phyloP scores from a whole-genome alignment of 2,888 invertebrate species.

The Xestia rhomboidea region DNA sequence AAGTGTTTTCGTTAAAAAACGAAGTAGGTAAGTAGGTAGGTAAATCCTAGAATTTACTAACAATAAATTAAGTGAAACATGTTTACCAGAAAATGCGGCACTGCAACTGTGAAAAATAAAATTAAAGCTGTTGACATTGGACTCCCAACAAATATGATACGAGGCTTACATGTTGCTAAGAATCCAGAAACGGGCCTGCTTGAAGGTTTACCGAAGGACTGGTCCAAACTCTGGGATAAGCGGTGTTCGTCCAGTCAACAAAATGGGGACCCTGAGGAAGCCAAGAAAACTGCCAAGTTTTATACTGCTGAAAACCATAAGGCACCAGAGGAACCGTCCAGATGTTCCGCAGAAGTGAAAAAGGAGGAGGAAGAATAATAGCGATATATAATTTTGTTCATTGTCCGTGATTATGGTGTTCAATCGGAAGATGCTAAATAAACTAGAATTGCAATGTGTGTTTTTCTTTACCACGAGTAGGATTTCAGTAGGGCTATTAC shows the following conservation, averaged over 20 bases:
- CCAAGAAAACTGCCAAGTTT: slow-evolving; percentile 92
- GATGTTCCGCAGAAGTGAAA: neutral
- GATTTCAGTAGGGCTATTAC: no score
- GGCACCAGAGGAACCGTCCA: slow-evolving; percentile 3
- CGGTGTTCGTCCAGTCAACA: slow-evolving; percentile 96
- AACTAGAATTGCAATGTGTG: slow-evolving; percentile 6
- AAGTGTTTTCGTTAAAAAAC: slow-evolving; percentile 11
- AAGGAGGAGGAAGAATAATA: neutral
- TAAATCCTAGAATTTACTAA: neutral
- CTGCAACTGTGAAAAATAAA: slow-evolving; percentile 76
- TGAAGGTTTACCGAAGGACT: slow-evolving; percentile 95
- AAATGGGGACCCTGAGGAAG: slow-evolving; percentile 96
- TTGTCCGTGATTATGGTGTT: neutral
- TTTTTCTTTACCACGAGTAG: neutral
- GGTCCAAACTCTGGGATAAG: slow-evolving; percentile 94
- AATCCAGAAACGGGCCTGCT: slow-evolving; percentile 95
- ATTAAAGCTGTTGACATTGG: slow-evolving; percentile 92
- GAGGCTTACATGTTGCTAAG: slow-evolving; percentile 96
- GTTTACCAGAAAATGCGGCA: slow-evolving; percentile 77
- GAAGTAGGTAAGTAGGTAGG: neutral
- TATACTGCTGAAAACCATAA: neutral
- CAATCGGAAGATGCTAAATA: slow-evolving; percentile 12
- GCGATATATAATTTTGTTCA: neutral
- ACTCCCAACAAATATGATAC: slow-evolving; percentile 95
- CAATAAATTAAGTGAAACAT: slow-evolving; percentile 76